Conservation (phyloP, 2,888 invertebrate genomes). For the Drosophila mercatorum region DNA sequence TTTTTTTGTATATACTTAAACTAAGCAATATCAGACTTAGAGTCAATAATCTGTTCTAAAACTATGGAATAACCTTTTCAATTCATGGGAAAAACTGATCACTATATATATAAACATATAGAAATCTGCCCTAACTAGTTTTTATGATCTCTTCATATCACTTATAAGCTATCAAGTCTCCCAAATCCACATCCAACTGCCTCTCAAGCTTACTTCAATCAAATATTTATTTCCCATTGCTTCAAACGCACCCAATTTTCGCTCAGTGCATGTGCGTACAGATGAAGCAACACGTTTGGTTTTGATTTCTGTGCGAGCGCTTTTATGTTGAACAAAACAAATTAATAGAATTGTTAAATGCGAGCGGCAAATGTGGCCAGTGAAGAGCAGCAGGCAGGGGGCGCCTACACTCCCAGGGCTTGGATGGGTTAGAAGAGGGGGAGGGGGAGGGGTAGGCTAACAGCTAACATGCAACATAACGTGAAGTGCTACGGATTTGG, state of each 20-base stretch:
- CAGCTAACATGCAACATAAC: conserved; percentile 21
- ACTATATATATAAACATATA: too few relatives aligned
- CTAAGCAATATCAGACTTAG: too few relatives aligned
- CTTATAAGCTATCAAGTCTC: background rate
- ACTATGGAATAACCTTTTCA: too few relatives aligned
- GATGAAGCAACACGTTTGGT: conserved; percentile 33
- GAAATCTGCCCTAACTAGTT: too few relatives aligned
- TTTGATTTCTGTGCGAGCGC: conserved; percentile 52
- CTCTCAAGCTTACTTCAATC: background rate
- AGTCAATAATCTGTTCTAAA: too few relatives aligned
- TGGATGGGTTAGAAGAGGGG: too few relatives aligned
- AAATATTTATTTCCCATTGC: background rate
- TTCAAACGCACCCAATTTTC: background rate
- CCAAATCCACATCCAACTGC: background rate
- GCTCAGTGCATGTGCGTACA: conserved; percentile 18
- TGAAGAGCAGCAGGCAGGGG: background rate
- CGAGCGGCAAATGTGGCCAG: conserved; percentile 67
- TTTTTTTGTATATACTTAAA: too few relatives aligned
- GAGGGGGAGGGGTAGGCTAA: background rate
- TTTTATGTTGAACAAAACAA: conserved; percentile 74
- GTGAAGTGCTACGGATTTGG: conserved; percentile 41
- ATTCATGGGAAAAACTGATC: too few relatives aligned
- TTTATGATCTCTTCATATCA: background rate
- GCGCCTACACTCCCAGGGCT: too few relatives aligned
- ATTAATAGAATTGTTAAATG: conserved; percentile 80